Conservation (phyloP, 92 coral and sea anemone genomes). For the Palythoa grandiflora region DNA sequence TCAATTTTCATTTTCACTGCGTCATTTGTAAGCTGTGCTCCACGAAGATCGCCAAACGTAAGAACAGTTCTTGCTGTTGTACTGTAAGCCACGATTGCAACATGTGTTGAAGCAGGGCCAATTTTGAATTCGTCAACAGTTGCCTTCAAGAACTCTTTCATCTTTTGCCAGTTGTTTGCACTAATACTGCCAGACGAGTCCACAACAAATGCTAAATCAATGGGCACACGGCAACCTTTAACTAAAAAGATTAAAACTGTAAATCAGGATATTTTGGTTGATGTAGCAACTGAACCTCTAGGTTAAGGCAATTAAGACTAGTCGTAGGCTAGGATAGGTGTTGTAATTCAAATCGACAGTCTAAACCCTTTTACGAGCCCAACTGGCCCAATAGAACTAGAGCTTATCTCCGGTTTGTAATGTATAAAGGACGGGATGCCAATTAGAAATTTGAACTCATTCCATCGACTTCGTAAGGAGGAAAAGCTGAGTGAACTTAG, state of each 20-base stretch:
- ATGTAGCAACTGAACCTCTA: no score
- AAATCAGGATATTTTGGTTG: no score
- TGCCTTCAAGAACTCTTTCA: conserved; percentile 22
- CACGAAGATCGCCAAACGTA: conserved; percentile 16
- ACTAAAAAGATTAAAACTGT: conserved; percentile 4
- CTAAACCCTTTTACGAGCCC: no score
- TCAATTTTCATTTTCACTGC: conserved; percentile 30
- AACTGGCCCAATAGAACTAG: no score
- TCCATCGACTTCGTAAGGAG: no score
- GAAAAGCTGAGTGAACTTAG: no score
- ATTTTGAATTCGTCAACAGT: conserved; percentile 23
- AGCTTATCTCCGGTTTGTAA: no score
- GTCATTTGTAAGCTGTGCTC: conserved; percentile 18
- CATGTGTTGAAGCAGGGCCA: conserved; percentile 12
- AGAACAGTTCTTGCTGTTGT: conserved; percentile 4
- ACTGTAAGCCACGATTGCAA: conserved; percentile 39
- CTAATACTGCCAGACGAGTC: conserved; percentile 40
- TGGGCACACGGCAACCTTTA: conserved; percentile 27
- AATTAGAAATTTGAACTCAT: no score
- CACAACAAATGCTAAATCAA: conserved; percentile 30
- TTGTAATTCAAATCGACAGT: no score
- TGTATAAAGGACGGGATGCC: no score
- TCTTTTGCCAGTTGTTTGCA: conserved; percentile 25
- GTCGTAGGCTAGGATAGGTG: no score
- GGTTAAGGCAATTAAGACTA: no score